These are phyloP conservation scores for Cossypha niveicapilla DNA, from an alignment of 2,797 vertebrate species.

Conservation along the genomic window DNA sequence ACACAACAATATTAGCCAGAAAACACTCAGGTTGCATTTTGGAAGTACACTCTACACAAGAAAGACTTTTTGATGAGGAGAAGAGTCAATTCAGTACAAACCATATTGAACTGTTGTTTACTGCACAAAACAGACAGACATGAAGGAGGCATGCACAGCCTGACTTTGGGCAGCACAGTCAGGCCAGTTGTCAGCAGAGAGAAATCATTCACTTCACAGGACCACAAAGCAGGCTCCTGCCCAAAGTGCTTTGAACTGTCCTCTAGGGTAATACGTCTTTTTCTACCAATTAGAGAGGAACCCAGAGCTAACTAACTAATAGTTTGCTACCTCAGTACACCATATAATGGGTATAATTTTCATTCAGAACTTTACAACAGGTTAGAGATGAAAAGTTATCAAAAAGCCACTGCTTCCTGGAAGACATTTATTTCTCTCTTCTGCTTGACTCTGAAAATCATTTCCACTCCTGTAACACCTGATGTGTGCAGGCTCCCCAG, in stretches of 20 bases:
- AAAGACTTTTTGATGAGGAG: not conserved
- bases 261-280: not conserved
- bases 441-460: not conserved
- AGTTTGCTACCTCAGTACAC: not conserved
- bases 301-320: not conserved
- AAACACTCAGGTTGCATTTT: not conserved
- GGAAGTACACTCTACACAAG: not conserved
- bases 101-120: not conserved
- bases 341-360: not conserved
- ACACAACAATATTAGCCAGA: not conserved
- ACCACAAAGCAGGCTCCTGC: not conserved
- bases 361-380: not conserved
- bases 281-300: not conserved
- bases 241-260: not conserved
- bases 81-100: not conserved
- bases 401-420: not conserved
- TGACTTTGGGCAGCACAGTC: not conserved
- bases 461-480: conserved; percentile 11
- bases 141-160: fast-evolving
- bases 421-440: not conserved
- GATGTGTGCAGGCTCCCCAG: not conserved
- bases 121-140: not conserved
- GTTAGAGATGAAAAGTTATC: not conserved
- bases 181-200: not conserved
- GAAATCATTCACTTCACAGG: not conserved